Evolutionary conservation across 2,797 vertebrate species (phyloP), one percentile per base, ranked within the genome.

Genomic region (Propithecus deckenii): DNA sequence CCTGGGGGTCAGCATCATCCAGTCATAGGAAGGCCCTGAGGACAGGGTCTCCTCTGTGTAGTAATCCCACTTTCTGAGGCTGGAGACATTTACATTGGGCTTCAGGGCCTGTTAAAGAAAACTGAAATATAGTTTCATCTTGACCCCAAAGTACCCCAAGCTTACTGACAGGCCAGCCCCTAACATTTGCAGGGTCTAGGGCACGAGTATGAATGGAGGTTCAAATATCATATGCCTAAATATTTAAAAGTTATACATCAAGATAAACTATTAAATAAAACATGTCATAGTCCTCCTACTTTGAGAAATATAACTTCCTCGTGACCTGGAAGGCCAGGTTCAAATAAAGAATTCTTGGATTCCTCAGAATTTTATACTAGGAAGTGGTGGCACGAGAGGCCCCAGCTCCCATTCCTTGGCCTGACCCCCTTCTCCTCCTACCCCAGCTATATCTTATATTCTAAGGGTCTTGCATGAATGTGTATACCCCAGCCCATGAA

Each of bases 1-100:
- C 97, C 99, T 99, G 87, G 98, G 97, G 5, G 98, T 98, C 95
- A 99, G 98, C 98, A 99, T 99, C 89, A 98, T 98, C 99, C 99
- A 99, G 65, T 99, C 99, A 52, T 99, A 99, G 2, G 99, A 99
- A 7, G 99, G 99, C n/a, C 99, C 99, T 0, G 99, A 99, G 86
- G 99, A 99, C 97, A 99, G 98, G 28, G 99, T 99, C 99, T 99
- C 99, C 28, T 99, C 99, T 1, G 98, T 99, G 92, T 99, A 99
- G 97, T 99, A 99, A 98, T 99, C 99, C 99, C 99, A 99, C 90
- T 99, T 99, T 74, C 98, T 99, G 97, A 99, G 99, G 98, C 99
- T 99, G 96, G 99, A 99, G 97, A 99, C 98, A 97, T 98, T 98
- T 96, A 99, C 98, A 25, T 98, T 99, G 28, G 99, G 99, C 98